Percentiles rank a stretch among this genome's conserved stretches.
Evolutionary conservation across 2,113 vertebrate species (phyloP).

Genomic region (Rhinolophus sinicus): DNA sequence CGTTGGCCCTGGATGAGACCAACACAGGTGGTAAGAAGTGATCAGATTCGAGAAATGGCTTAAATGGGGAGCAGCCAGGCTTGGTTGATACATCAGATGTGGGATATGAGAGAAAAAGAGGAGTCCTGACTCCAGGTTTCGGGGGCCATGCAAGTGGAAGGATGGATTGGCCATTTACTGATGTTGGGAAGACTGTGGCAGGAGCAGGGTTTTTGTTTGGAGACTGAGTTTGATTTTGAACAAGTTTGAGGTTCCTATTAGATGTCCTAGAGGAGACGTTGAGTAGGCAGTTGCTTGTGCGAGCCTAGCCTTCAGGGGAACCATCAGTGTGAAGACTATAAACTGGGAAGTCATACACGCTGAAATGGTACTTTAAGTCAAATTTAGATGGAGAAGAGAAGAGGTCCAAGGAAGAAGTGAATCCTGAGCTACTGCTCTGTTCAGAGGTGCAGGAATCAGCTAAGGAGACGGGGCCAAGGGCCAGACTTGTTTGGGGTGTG

Average conservation of each 20-base stretch:
- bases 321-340: background rate
- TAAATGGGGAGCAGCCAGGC: background rate
- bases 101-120: background rate
- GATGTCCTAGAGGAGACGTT: background rate
- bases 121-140: background rate
- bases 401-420: background rate
- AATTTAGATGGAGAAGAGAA: background rate
- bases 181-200: background rate
- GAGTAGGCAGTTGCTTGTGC: too few relatives aligned
- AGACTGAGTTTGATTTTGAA: background rate
- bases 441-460: background rate
- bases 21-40: background rate
- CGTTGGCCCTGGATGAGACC: background rate
- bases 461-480: background rate
- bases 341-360: background rate
- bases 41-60: background rate
- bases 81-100: background rate
- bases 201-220: background rate
- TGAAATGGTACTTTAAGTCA: background rate
- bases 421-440: background rate
- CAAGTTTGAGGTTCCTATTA: background rate
- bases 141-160: background rate
- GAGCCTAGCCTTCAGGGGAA: background rate
- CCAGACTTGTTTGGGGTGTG: too few relatives aligned
- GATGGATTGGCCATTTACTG: background rate